Conservation (phyloP, 2,888 invertebrate species). For the Antheraea assamensis region DNA sequence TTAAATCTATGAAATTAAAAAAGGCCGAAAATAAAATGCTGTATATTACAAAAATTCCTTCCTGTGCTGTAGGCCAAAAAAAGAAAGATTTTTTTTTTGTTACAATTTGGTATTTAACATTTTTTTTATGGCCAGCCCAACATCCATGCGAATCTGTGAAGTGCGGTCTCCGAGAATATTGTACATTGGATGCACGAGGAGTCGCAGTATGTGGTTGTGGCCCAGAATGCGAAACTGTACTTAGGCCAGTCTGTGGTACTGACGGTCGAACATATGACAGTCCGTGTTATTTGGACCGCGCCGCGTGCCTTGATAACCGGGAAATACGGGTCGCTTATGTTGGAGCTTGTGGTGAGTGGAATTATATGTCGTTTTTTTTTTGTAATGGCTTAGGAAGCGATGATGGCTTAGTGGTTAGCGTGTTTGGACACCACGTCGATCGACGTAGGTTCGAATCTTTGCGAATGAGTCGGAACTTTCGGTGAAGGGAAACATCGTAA, state of each 20-base stretch:
- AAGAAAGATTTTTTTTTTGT: too few species aligned
- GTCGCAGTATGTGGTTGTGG: constrained; percentile 94
- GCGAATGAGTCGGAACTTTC: too few species aligned
- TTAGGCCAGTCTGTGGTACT: constrained; percentile 91
- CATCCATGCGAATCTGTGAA: constrained; percentile 92
- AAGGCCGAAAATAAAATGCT: too few species aligned
- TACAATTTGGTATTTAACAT: too few species aligned
- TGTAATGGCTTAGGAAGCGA: too few species aligned
- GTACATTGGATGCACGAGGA: constrained; percentile 90
- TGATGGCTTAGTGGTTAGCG: too few species aligned
- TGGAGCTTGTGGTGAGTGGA: constrained; percentile 72
- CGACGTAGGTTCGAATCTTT: too few species aligned
- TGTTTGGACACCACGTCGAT: too few species aligned
- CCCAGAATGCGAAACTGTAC: constrained; percentile 88
- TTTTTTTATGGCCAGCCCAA: constrained; percentile 80
- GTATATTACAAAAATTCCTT: too few species aligned
- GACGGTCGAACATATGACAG: constrained; percentile 92
- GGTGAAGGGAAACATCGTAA: too few species aligned
- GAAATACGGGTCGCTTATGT: constrained; percentile 73
- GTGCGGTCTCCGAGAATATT: constrained; percentile 90
- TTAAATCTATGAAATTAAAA: too few species aligned
- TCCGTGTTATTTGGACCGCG: constrained; percentile 89
- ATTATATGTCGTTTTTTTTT: background rate
- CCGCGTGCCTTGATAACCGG: constrained; percentile 83
- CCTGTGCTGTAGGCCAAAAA: too few species aligned